Percentiles rank a stretch among this genome's conserved stretches.
Evolutionary conservation across 1,140 invertebrate genomes (phyloP).

Genomic region (Stegodyphus mimosarum): DNA sequence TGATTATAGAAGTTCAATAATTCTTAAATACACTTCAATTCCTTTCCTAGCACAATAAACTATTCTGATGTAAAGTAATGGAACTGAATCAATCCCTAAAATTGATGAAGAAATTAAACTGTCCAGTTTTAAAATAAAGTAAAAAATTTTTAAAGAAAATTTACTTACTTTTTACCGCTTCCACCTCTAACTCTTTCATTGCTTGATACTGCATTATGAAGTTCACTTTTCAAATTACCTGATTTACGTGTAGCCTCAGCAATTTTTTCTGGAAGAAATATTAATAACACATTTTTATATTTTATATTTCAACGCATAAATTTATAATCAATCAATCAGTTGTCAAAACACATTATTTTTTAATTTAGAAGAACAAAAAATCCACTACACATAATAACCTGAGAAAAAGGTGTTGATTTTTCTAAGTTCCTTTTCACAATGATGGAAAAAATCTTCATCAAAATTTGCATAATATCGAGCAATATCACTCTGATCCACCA

Average conservation of each 20-base stretch:
- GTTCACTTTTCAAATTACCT: slow-evolving; percentile 88
- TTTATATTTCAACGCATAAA: not conserved
- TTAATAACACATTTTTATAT: not conserved
- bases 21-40: too few relatives aligned
- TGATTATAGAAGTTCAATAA: too few relatives aligned
- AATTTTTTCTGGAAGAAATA: slow-evolving; percentile 84
- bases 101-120: too few relatives aligned
- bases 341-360: too few relatives aligned
- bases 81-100: too few relatives aligned
- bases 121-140: too few relatives aligned
- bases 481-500: slow-evolving; percentile 85
- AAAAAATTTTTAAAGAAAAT: not conserved
- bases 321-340: too few relatives aligned
- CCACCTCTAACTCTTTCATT: slow-evolving; percentile 56
- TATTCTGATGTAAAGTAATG: too few relatives aligned
- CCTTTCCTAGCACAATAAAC: too few relatives aligned
- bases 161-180: slow-evolving; percentile 29
- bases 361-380: too few relatives aligned
- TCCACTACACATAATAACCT: slow-evolving; percentile 71
- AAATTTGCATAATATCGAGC: slow-evolving; percentile 93
- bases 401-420: slow-evolving; percentile 98
- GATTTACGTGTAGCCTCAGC: slow-evolving; percentile 96
- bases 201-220: slow-evolving; percentile 73
- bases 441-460: slow-evolving; percentile 95
- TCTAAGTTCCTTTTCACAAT: slow-evolving; percentile 92